phyloP scores from a whole-genome alignment of 2,113 vertebrate genomes.

The Chloroceryle aenea region DNA sequence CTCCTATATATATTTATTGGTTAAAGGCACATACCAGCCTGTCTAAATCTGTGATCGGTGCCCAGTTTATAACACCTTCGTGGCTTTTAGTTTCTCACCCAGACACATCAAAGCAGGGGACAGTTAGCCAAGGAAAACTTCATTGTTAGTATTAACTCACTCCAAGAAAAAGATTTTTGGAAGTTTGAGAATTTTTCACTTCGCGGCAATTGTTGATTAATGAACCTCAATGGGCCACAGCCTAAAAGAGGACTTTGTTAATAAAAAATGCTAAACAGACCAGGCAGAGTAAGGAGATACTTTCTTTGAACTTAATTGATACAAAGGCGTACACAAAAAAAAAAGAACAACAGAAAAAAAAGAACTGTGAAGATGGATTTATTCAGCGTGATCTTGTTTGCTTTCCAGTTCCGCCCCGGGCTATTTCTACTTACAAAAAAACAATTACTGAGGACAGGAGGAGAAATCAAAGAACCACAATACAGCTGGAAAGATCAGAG shows the following conservation, averaged over 20 bases:
- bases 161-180: constrained; percentile 69
- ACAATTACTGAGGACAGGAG: constrained; percentile 32
- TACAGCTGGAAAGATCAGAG: background rate
- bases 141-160: constrained; percentile 52
- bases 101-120: constrained; percentile 63
- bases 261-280: constrained; percentile 55
- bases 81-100: constrained; percentile 67
- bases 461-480: constrained; percentile 28
- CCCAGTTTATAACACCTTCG: constrained; percentile 43
- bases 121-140: constrained; percentile 66
- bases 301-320: constrained; percentile 59
- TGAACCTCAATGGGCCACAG: constrained; percentile 44
- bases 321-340: background rate
- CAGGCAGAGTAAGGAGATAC: constrained; percentile 44
- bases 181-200: constrained; percentile 56
- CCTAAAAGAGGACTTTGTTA: constrained; percentile 73
- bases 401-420: background rate
- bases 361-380: constrained; percentile 48
- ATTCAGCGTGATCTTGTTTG: background rate
- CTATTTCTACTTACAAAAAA: constrained; percentile 20
- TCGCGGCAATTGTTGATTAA: constrained; percentile 58
- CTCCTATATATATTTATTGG: constrained; percentile 33
- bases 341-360: background rate
- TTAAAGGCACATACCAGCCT: constrained; percentile 62
- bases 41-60: constrained; percentile 30